These are phyloP conservation scores for Dicyrtoma fusca DNA, from an alignment of 2,888 invertebrate genomes.

Conservation along the genomic window DNA sequence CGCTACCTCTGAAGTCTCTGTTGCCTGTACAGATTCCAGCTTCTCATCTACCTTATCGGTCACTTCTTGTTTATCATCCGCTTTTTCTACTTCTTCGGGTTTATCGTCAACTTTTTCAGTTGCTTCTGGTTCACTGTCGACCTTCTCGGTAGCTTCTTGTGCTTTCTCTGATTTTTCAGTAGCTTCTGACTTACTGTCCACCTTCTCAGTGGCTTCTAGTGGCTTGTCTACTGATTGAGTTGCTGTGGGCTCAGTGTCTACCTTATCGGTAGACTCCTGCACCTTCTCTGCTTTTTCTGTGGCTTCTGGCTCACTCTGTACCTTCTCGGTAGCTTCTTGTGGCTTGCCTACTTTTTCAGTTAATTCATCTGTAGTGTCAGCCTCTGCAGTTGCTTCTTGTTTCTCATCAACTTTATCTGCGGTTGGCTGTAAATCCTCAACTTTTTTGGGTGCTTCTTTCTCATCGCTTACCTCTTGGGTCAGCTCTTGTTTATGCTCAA, in stretches of 20 bases:
- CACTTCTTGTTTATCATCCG: neutral
- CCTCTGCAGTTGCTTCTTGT: too few relatives aligned
- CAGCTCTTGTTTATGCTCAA: too few relatives aligned
- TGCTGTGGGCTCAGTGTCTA: neutral
- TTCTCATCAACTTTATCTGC: neutral
- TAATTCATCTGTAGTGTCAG: neutral
- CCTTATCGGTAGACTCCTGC: too few relatives aligned
- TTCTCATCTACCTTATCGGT: neutral
- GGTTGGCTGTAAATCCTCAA: neutral
- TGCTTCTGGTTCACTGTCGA: neutral
- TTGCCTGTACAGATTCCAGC: neutral
- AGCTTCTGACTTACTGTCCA: neutral
- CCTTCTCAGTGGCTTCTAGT: neutral
- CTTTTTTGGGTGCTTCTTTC: neutral
- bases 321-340: neutral
- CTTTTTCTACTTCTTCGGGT: neutral
- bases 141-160: too few relatives aligned
- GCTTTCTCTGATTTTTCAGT: too few relatives aligned
- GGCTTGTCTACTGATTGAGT: neutral
- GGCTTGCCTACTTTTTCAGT: neutral
- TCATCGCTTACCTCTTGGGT: neutral
- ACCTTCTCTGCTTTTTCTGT: too few relatives aligned
- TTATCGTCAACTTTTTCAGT: neutral
- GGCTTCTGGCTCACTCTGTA: neutral
- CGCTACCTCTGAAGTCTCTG: neutral